Evolutionary conservation across 1,140 invertebrate genomes (phyloP).

Genomic region (Pseudomyrmex flavicornis): DNA sequence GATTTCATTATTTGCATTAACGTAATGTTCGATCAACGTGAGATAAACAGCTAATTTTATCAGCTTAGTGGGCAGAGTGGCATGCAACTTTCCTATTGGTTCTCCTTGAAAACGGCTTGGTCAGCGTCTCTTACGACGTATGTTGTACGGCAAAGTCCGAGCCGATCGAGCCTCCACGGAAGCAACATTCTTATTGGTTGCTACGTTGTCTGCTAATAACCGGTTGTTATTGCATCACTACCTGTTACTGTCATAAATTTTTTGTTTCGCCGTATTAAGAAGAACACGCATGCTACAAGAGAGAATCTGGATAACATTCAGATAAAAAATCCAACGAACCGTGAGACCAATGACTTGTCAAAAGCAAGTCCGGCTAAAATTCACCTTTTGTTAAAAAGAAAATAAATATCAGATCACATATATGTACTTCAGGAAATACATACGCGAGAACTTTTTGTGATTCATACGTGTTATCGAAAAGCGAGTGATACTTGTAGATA

Average conservation of each 20-base stretch:
- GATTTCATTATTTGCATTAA: constrained; percentile 32
- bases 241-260: constrained; percentile 25
- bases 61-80: neutral
- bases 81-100: constrained; percentile 32
- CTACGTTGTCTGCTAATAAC: constrained; percentile 26
- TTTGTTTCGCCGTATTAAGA: neutral
- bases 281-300: neutral
- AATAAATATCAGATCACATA: neutral
- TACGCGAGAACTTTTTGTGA: neutral
- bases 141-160: constrained; percentile 29
- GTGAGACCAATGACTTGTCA: too few relatives aligned
- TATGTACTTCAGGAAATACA: neutral
- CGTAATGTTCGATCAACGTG: neutral
- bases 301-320: neutral
- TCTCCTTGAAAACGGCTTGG: constrained; percentile 14
- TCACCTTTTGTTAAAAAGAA: neutral
- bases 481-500: neutral
- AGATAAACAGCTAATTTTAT: constrained; percentile 29
- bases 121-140: neutral
- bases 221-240: constrained; percentile 22
- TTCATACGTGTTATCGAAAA: neutral
- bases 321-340: neutral
- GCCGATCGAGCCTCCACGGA: constrained; percentile 61
- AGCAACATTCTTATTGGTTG: constrained; percentile 55
- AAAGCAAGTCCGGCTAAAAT: neutral